Conservation (phyloP, 2,888 invertebrate genomes). For the Ophion costatus region DNA sequence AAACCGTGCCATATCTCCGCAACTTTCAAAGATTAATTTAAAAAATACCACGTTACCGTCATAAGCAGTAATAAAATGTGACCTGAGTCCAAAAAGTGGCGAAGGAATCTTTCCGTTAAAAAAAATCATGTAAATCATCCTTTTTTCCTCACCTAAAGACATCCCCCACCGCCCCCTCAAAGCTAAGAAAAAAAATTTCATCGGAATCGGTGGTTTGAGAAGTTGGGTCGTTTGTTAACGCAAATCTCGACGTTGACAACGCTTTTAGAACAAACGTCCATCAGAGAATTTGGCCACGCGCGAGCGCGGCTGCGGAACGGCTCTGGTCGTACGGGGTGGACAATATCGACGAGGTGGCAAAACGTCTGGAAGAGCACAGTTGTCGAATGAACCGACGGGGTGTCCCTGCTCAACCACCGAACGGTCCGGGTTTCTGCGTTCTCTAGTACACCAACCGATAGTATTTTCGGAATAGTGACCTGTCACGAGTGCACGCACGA, state of each 20-base stretch:
- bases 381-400: conserved; percentile 88
- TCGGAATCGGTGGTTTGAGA: too few species aligned
- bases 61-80: too few species aligned
- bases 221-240: not conserved
- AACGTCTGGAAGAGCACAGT: conserved; percentile 89
- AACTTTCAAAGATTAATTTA: too few species aligned
- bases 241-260: not conserved
- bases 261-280: conserved; percentile 77
- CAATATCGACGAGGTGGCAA: conserved; percentile 83
- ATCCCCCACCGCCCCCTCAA: too few species aligned
- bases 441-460: conserved; percentile 47
- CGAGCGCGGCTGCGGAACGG: conserved; percentile 93
- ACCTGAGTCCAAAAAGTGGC: too few species aligned
- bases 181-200: too few species aligned
- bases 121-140: too few species aligned
- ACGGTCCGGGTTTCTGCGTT: conserved; percentile 87
- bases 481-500: not conserved
- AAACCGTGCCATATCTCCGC: too few species aligned
- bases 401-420: conserved; percentile 87
- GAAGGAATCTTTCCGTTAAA: too few species aligned
- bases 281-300: conserved; percentile 92
- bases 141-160: too few species aligned
- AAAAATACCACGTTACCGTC: too few species aligned
- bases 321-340: conserved; percentile 86
- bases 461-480: not conserved